These are phyloP conservation scores for Periplaneta americana DNA, from an alignment of 1,140 invertebrate genomes.

Conservation along the genomic window DNA sequence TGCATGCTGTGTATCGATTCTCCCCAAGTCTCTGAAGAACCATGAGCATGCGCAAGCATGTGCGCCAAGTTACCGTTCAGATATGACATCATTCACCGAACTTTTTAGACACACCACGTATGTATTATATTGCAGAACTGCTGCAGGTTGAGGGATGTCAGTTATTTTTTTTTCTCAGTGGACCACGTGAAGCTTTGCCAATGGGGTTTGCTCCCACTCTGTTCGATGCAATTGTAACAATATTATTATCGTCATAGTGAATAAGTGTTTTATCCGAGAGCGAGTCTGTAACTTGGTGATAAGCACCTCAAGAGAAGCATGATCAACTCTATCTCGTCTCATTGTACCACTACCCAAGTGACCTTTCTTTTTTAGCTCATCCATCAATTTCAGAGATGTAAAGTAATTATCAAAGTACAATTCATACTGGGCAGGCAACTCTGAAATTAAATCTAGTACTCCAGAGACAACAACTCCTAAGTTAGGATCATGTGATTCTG, in stretches of 20 bases:
- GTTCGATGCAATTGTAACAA: background rate
- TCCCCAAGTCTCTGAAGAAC: no score
- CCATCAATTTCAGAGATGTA: background rate
- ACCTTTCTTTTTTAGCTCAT: background rate
- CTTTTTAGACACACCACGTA: no score
- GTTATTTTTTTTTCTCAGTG: background rate
- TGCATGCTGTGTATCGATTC: no score
- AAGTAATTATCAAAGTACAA: background rate
- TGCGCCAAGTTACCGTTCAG: no score
- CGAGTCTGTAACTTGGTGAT: background rate
- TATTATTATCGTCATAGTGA: background rate
- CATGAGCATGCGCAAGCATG: background rate
- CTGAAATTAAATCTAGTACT: background rate
- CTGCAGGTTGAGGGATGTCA: background rate
- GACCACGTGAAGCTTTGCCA: background rate
- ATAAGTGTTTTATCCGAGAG: background rate
- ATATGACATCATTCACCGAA: no score
- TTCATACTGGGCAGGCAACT: background rate
- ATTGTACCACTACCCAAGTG: background rate
- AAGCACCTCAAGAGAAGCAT: background rate
- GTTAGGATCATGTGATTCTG: background rate
- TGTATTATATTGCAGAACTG: background rate
- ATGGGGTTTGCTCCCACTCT: background rate
- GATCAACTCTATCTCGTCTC: background rate
- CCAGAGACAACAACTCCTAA: background rate